Percentiles rank a stretch among this genome's conserved stretches.
Evolutionary conservation across 2,113 vertebrate genomes (phyloP).

Genomic region (Struthidea cinerea): DNA sequence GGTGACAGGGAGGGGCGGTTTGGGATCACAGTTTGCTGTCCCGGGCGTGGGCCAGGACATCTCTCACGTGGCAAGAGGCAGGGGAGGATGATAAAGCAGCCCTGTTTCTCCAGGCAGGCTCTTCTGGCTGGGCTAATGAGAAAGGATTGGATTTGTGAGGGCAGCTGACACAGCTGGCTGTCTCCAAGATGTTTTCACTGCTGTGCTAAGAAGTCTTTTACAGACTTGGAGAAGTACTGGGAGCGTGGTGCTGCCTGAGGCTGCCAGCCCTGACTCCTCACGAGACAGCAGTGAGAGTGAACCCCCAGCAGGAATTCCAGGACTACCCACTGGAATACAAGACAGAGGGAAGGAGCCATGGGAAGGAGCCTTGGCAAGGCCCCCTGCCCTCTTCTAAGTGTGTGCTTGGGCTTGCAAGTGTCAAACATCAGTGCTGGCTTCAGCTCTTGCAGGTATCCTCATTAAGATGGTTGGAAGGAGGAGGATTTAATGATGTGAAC

Average conservation of each 20-base stretch:
- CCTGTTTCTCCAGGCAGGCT: not conserved
- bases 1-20: not conserved
- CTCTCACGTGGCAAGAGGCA: not conserved
- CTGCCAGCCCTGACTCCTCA: not conserved
- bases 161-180: not conserved
- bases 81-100: not conserved
- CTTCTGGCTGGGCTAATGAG: slow-evolving; percentile 26
- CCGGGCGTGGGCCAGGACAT: not conserved
- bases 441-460: not conserved
- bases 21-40: not conserved
- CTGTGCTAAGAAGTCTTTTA: not conserved
- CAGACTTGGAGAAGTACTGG: not conserved
- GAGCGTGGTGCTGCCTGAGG: not conserved
- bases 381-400: not conserved
- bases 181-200: not conserved
- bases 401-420: rapidly evolving
- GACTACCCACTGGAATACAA: not conserved
- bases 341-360: not conserved
- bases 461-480: not conserved
- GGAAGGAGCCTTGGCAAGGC: too few relatives aligned
- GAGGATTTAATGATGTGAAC: slow-evolving; percentile 34
- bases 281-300: not conserved
- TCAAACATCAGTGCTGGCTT: not conserved
- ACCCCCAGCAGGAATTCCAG: not conserved
- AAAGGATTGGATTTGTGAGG: not conserved